A percentile compares a stretch with the other conserved stretches of the same genome.
These are phyloP conservation scores for Podiceps cristatus DNA, from an alignment of 2,113 vertebrate species.

Conservation along the genomic window DNA sequence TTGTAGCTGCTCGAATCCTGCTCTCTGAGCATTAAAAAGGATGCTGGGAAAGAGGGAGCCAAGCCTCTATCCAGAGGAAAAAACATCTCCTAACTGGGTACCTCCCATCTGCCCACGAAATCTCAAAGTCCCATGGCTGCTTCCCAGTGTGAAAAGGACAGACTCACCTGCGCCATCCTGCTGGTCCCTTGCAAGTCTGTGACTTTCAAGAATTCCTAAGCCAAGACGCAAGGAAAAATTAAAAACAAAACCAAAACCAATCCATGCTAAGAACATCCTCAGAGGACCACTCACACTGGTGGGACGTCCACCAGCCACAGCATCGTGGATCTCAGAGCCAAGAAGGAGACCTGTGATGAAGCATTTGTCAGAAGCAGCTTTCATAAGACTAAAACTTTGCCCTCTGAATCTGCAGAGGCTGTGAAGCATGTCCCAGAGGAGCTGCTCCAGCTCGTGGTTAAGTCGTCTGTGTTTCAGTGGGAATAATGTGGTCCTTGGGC, in stretches of 20 bases:
- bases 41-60: neutral
- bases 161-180: fast-evolving
- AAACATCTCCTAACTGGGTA: neutral
- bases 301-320: neutral
- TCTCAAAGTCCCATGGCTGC: fast-evolving
- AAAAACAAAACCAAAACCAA: neutral
- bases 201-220: neutral
- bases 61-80: neutral
- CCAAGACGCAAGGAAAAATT: fast-evolving
- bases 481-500: neutral
- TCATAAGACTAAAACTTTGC: constrained; percentile 38
- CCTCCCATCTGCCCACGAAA: neutral
- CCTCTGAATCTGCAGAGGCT: constrained; percentile 56
- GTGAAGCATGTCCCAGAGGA: neutral
- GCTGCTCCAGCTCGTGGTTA: neutral
- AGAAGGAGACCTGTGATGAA: constrained; percentile 41
- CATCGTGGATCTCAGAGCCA: neutral
- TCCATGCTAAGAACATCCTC: neutral
- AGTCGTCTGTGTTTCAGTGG: neutral
- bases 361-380: constrained; percentile 30
- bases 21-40: neutral
- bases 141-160: neutral
- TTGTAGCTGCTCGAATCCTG: neutral
- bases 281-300: neutral
- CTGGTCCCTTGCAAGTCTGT: neutral